A percentile compares a stretch with the other conserved stretches of the same genome.
phyloP scores from a whole-genome alignment of 2,113 vertebrate genomes.

The Dasyprocta punctata region DNA sequence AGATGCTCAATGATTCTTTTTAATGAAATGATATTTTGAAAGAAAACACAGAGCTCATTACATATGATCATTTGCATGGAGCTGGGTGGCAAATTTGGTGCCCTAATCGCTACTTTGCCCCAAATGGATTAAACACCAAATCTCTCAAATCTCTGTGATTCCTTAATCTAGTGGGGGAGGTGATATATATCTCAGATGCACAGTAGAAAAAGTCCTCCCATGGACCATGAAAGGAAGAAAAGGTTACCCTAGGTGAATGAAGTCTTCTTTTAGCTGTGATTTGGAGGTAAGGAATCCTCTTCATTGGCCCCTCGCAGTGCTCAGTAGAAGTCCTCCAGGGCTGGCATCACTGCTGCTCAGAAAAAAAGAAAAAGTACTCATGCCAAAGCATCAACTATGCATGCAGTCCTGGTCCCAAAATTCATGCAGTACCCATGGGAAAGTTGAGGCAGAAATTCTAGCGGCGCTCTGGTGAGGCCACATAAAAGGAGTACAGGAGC shows the following conservation, averaged over 20 bases:
- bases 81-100: background rate
- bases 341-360: background rate
- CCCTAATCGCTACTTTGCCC: background rate
- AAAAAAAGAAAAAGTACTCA: too few relatives aligned
- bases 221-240: background rate
- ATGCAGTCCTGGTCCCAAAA: background rate
- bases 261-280: background rate
- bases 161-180: background rate
- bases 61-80: background rate
- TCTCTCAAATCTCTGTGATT: background rate
- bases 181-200: background rate
- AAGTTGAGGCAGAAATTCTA: background rate
- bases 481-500: background rate
- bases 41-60: background rate
- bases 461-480: too few relatives aligned
- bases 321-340: background rate
- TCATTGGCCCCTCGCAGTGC: background rate
- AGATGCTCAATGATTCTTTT: background rate
- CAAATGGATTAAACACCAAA: background rate
- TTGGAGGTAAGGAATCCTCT: background rate
- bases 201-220: background rate
- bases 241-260: background rate
- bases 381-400: background rate
- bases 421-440: background rate
- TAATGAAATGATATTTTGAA: background rate